Evolutionary conservation across 1,140 invertebrate species (phyloP).

Genomic region (Dinoponera quadriceps): DNA sequence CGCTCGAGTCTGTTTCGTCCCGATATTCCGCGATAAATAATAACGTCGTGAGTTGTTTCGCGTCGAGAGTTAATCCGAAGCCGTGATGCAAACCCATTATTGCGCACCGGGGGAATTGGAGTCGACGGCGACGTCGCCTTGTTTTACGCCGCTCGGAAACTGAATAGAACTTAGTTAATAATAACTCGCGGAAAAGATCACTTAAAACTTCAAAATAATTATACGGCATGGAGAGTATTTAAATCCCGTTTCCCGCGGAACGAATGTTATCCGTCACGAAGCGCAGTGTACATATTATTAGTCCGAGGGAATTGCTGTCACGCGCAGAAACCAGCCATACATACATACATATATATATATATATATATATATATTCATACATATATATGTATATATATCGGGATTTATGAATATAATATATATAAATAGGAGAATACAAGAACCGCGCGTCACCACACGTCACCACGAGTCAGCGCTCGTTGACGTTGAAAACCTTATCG

Average conservation of each 20-base stretch:
- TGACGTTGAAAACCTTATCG: too few relatives aligned
- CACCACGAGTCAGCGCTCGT: too few relatives aligned
- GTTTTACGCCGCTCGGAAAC: constrained; percentile 63
- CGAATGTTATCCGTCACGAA: constrained; percentile 53
- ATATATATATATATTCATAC: neutral
- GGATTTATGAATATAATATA: too few relatives aligned
- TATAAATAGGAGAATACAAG: too few relatives aligned
- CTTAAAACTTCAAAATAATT: constrained; percentile 70
- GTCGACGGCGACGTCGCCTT: constrained; percentile 76
- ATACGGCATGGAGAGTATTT: constrained; percentile 48
- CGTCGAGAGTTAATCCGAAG: constrained; percentile 60
- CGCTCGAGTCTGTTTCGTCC: neutral
- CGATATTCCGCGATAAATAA: constrained; percentile 50
- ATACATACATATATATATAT: neutral
- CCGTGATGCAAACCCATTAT: constrained; percentile 49
- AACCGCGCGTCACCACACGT: too few relatives aligned
- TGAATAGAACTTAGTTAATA: constrained; percentile 54
- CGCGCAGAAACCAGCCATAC: constrained; percentile 21
- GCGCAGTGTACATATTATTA: constrained; percentile 16
- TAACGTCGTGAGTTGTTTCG: constrained; percentile 12
- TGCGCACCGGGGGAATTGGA: constrained; percentile 67
- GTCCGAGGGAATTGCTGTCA: constrained; percentile 49
- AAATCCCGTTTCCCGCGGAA: constrained; percentile 41
- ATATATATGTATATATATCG: neutral
- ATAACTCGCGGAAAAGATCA: constrained; percentile 29